phyloP scores from a whole-genome alignment of 2,797 vertebrate genomes.

The Poeciliopsis turneri region DNA sequence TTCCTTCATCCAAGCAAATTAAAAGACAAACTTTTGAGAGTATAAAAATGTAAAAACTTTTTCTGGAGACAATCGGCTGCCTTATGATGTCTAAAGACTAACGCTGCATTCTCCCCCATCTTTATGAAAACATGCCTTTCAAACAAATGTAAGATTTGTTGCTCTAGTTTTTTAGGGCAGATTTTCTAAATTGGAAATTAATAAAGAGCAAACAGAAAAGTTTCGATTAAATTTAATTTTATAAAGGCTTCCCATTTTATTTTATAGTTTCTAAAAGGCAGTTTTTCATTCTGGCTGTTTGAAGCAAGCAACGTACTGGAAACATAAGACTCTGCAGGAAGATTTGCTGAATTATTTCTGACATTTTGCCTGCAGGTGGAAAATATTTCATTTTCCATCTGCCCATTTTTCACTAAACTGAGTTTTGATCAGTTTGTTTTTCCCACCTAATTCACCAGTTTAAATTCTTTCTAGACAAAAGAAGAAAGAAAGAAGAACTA shows the following conservation, averaged over 20 bases:
- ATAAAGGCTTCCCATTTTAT: not conserved
- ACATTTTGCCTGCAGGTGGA: not conserved
- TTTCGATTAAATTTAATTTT: not conserved
- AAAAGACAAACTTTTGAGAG: not conserved
- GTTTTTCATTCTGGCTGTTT: not conserved
- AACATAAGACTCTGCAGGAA: not conserved
- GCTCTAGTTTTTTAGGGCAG: not conserved
- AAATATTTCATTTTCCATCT: not conserved
- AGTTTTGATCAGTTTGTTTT: not conserved
- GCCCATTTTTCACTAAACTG: not conserved
- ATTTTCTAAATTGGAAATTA: not conserved
- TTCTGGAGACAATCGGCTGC: not conserved
- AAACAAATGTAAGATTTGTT: not conserved
- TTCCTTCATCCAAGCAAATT: not conserved
- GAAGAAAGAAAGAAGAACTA: not conserved
- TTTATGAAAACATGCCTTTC: not conserved
- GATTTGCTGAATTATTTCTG: not conserved
- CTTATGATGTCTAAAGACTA: not conserved
- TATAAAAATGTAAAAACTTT: not conserved
- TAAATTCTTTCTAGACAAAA: not conserved
- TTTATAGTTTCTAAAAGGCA: not conserved
- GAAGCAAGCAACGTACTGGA: not conserved
- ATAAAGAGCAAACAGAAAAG: not conserved
- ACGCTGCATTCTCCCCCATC: not conserved
- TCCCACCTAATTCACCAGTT: not conserved